These are phyloP conservation scores for Phasia obesa DNA, from an alignment of 2,888 invertebrate species.

Conservation along the genomic window DNA sequence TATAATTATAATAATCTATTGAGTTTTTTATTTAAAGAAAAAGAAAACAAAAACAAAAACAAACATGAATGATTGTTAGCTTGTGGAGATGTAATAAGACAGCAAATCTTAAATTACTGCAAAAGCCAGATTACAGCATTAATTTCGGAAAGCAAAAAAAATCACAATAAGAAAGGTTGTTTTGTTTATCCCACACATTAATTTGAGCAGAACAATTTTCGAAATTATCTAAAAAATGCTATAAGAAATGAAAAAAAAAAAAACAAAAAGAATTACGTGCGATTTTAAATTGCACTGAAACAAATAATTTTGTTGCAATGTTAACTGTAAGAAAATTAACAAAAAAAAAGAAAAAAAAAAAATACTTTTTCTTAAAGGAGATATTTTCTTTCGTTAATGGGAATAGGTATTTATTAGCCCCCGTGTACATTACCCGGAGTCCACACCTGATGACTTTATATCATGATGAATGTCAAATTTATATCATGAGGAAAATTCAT, in stretches of 20 bases:
- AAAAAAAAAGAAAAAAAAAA: neutral
- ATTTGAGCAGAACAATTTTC: conserved; percentile 82
- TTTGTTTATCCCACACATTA: conserved; percentile 79
- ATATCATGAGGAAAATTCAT: no score
- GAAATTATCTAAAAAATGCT: conserved; percentile 78
- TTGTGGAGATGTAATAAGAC: conserved; percentile 38
- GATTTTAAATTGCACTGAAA: conserved; percentile 59
- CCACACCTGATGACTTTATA: no score
- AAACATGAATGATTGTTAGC: conserved; percentile 37
- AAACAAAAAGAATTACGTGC: conserved; percentile 58
- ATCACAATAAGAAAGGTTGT: conserved; percentile 8
- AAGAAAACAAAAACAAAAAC: neutral
- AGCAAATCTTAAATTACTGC: conserved; percentile 52
- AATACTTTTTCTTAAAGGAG: neutral
- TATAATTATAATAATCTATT: conserved; percentile 66
- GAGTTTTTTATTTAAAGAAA: conserved; percentile 8
- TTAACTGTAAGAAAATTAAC: neutral
- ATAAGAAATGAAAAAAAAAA: conserved; percentile 27
- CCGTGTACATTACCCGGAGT: no score
- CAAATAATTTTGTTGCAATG: conserved; percentile 6
- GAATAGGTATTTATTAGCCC: no score
- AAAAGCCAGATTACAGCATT: conserved; percentile 51
- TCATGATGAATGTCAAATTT: no score
- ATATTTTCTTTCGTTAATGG: no score
- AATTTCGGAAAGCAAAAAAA: conserved; percentile 43